Percentiles rank a stretch among this genome's conserved stretches.
Conservation (phyloP, 2,113 vertebrate species). For the Ictalurus punctatus region DNA sequence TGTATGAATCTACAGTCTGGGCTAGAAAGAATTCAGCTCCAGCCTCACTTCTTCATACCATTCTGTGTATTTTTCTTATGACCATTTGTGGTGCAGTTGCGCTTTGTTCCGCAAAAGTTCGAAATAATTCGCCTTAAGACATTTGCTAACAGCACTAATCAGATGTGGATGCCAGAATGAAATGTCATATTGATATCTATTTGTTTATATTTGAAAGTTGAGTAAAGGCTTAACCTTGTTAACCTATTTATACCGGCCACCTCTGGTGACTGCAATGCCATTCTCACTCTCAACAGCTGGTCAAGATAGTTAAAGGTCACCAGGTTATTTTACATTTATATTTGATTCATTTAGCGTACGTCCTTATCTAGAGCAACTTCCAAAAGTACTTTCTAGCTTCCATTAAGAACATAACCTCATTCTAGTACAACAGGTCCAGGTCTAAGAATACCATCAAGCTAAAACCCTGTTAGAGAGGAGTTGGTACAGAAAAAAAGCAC, state of each 20-base stretch:
- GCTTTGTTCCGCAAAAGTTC: not conserved
- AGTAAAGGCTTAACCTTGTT: not conserved
- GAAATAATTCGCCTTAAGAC: not conserved
- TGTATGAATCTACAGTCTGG: not conserved
- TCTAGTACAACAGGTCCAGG: not conserved
- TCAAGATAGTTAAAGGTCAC: not conserved
- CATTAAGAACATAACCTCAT: not conserved
- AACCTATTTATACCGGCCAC: not conserved
- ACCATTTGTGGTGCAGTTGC: not conserved
- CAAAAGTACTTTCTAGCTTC: not conserved
- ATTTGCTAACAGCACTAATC: not conserved
- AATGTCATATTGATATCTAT: not conserved
- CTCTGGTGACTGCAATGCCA: not conserved
- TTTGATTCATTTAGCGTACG: not conserved
- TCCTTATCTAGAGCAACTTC: not conserved
- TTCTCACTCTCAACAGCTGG: not conserved
- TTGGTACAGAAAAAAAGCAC: not conserved
- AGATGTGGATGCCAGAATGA: not conserved
- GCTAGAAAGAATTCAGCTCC: not conserved
- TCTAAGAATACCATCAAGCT: not conserved
- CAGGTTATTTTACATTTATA: not conserved
- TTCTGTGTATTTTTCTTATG: no score
- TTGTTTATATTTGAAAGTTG: not conserved
- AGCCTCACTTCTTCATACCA: not conserved
- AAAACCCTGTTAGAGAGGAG: not conserved